phyloP scores from a whole-genome alignment of 2,113 vertebrate species.

The Phaethon lepturus region DNA sequence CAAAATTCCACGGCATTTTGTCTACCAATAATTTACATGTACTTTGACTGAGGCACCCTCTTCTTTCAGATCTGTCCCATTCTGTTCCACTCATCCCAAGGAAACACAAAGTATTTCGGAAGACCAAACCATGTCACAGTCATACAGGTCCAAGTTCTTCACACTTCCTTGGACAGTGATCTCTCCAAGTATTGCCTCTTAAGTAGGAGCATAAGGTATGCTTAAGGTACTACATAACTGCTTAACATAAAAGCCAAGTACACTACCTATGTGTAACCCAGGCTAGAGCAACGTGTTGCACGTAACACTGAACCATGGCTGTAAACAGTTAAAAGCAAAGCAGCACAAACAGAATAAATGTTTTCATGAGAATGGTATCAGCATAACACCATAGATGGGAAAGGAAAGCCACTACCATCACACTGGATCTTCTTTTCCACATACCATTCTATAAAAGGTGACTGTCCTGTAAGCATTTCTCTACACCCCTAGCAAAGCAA shows the following conservation, averaged over 20 bases:
- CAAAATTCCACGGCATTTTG: background rate
- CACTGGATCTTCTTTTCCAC: background rate
- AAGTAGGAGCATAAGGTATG: background rate
- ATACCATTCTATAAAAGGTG: fast-evolving
- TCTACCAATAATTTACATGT: background rate
- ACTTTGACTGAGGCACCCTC: background rate
- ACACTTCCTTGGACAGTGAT: background rate
- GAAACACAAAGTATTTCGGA: background rate
- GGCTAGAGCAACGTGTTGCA: fast-evolving
- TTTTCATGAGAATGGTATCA: background rate
- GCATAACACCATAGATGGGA: background rate
- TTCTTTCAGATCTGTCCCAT: background rate
- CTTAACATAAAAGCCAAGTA: background rate
- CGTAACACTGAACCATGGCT: fast-evolving
- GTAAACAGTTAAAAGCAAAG: background rate
- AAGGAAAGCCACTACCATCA: background rate
- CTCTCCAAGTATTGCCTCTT: background rate
- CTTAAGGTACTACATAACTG: background rate
- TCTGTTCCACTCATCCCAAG: background rate
- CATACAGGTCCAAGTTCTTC: background rate
- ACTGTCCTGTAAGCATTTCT: background rate
- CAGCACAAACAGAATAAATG: background rate
- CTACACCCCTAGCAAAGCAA: background rate
- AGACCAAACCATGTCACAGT: background rate
- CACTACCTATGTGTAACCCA: fast-evolving